phyloP scores from a whole-genome alignment of 2,797 vertebrate genomes.

The Eutrigla gurnardus region DNA sequence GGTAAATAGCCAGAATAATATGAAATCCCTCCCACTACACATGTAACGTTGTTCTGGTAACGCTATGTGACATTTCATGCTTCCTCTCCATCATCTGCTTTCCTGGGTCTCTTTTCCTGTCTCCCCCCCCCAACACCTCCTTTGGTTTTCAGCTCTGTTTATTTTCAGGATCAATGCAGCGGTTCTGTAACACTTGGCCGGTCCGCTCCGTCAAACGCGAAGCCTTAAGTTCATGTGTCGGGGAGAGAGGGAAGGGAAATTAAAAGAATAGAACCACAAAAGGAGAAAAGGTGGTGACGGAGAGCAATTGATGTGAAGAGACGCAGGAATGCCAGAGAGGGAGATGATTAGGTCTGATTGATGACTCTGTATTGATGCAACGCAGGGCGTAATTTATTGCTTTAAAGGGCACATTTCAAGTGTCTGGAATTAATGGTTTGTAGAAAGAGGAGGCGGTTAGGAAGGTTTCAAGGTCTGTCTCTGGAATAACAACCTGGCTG shows the following conservation, averaged over 20 bases:
- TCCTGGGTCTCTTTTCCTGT: slow-evolving; percentile 31
- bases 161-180: slow-evolving; percentile 60
- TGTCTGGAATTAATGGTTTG: slow-evolving; percentile 52
- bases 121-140: slow-evolving; percentile 19
- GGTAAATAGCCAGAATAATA: slow-evolving; percentile 37
- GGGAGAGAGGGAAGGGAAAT: slow-evolving; percentile 3
- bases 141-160: slow-evolving; percentile 63
- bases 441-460: slow-evolving; percentile 36
- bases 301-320: slow-evolving; percentile 55
- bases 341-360: slow-evolving; percentile 61
- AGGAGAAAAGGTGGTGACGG: slow-evolving; percentile 45
- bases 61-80: slow-evolving; percentile 59
- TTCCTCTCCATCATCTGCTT: slow-evolving; percentile 64
- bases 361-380: slow-evolving; percentile 58
- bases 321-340: slow-evolving; percentile 41
- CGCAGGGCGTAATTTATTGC: slow-evolving; percentile 50
- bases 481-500: slow-evolving; percentile 44
- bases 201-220: slow-evolving; percentile 40
- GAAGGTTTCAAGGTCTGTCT: slow-evolving; percentile 45
- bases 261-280: slow-evolving; percentile 17
- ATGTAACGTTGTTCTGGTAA: slow-evolving; percentile 57
- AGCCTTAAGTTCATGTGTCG: slow-evolving; percentile 54
- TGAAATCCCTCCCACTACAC: slow-evolving; percentile 17
- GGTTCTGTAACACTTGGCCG: slow-evolving; percentile 59
- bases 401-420: slow-evolving; percentile 56